These are phyloP conservation scores for Lutraria rhynchaena DNA, from an alignment of 1,140 invertebrate genomes.

Conservation along the genomic window DNA sequence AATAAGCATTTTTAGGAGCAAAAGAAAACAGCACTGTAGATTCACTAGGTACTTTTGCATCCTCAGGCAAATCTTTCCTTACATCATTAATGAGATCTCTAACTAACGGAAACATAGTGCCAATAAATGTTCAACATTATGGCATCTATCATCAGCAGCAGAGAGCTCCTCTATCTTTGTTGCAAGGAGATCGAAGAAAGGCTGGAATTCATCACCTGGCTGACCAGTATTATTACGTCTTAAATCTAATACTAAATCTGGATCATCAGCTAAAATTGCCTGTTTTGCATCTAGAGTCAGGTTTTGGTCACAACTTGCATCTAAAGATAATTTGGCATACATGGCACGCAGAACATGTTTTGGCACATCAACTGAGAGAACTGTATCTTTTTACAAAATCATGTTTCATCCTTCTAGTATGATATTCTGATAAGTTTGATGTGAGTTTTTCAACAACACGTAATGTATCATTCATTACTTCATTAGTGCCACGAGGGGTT, in stretches of 20 bases:
- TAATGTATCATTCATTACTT: neutral
- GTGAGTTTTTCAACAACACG: neutral
- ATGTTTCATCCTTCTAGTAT: conserved; percentile 2
- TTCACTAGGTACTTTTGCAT: conserved; percentile 49
- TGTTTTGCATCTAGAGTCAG: conserved; percentile 15
- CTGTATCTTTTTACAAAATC: neutral
- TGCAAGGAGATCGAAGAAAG: conserved; percentile 16
- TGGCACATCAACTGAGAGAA: neutral
- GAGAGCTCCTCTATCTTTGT: conserved; percentile 26
- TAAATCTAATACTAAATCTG: conserved; percentile 45
- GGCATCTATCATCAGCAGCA: conserved; percentile 43
- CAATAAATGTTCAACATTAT: conserved; percentile 41
- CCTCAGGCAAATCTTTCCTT: neutral
- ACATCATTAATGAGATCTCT: conserved; percentile 30
- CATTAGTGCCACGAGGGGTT: neutral
- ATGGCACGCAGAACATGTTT: conserved; percentile 25
- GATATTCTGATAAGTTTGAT: conserved; percentile 6
- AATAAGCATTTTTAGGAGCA: conserved; percentile 52
- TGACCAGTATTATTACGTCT: conserved; percentile 33
- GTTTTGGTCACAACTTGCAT: conserved; percentile 11
- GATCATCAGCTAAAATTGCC: conserved; percentile 38
- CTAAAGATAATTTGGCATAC: conserved; percentile 21
- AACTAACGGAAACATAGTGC: conserved; percentile 21
- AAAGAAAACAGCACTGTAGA: conserved; percentile 53
- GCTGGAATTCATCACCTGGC: conserved; percentile 30